A percentile compares a stretch with the other conserved stretches of the same genome.
Conservation (phyloP, 37 sponge, comb jelly and placozoan species). For the Dysidea cf. avara region DNA sequence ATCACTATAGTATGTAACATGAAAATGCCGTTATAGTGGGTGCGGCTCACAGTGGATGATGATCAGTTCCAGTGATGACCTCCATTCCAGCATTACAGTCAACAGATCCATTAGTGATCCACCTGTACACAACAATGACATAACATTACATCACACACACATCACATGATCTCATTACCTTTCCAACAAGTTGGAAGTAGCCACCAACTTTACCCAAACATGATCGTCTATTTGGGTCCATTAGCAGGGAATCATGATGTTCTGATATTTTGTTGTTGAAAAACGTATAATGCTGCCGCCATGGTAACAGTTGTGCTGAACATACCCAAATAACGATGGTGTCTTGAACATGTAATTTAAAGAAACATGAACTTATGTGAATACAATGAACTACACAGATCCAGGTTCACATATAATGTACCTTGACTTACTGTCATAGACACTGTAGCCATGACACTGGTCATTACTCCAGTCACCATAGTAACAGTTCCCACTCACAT, state of each 20-base stretch:
- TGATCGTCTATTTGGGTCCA: slow-evolving; percentile 58
- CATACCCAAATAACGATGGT: slow-evolving; percentile 78
- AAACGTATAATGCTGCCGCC: slow-evolving; percentile 69
- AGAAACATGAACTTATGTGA: neutral
- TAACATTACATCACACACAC: neutral
- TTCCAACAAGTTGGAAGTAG: slow-evolving; percentile 60
- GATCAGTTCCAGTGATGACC: too few relatives aligned
- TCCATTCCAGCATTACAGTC: too few relatives aligned
- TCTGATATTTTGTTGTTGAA: slow-evolving; percentile 52
- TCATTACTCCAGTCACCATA: slow-evolving; percentile 68
- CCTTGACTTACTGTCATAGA: slow-evolving; percentile 76
- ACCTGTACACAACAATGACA: neutral
- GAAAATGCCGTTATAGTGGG: too few relatives aligned
- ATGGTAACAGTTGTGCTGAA: slow-evolving; percentile 43
- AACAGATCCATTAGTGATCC: too few relatives aligned
- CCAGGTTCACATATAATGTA: neutral
- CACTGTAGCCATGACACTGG: slow-evolving; percentile 67
- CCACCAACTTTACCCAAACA: slow-evolving; percentile 74
- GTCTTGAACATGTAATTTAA: slow-evolving; percentile 15
- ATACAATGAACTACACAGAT: neutral
- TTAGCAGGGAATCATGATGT: slow-evolving; percentile 65
- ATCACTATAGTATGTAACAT: too few relatives aligned
- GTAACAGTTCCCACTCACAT: slow-evolving; percentile 50
- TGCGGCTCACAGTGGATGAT: too few relatives aligned
- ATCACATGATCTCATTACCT: slow-evolving; percentile 40